Evolutionary conservation across 2,888 invertebrate genomes (phyloP).

Genomic region (Patella pellucida): DNA sequence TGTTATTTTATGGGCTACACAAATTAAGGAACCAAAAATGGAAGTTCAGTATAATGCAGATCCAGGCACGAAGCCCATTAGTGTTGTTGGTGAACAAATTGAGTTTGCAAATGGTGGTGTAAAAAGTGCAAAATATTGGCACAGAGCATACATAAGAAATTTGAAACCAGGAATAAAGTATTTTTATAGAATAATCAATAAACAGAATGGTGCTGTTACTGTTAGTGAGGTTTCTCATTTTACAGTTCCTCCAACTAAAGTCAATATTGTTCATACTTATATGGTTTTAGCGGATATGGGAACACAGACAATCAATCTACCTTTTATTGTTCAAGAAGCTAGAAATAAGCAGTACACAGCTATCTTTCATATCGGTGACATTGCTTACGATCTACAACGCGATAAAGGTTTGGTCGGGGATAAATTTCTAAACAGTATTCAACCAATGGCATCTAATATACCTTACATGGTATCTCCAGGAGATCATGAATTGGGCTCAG

Average conservation of each 20-base stretch:
- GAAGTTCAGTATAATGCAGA: slow-evolving; percentile 48
- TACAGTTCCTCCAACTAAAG: slow-evolving; percentile 49
- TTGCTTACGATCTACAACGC: slow-evolving; percentile 63
- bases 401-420: slow-evolving; percentile 62
- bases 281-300: slow-evolving; percentile 68
- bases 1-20: slow-evolving; percentile 56
- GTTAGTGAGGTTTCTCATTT: slow-evolving; percentile 62
- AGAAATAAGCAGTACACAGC: slow-evolving; percentile 51
- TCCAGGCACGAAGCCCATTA: slow-evolving; percentile 29
- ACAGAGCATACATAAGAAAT: slow-evolving; percentile 49
- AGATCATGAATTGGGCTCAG: slow-evolving; percentile 53
- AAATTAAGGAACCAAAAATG: slow-evolving; percentile 36
- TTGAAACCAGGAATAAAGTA: slow-evolving; percentile 49
- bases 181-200: slow-evolving; percentile 46
- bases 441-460: slow-evolving; percentile 59
- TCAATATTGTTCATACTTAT: slow-evolving; percentile 52
- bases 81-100: slow-evolving; percentile 39
- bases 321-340: slow-evolving; percentile 55
- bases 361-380: slow-evolving; percentile 64
- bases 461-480: slow-evolving; percentile 67
- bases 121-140: slow-evolving; percentile 49
- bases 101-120: slow-evolving; percentile 43
- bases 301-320: slow-evolving; percentile 43
- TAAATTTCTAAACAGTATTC: slow-evolving; percentile 56
- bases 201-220: slow-evolving; percentile 35